Evolutionary conservation across 2,113 vertebrate genomes (phyloP), one percentile per base, ranked within the genome.

Genomic region (Barbus barbus): DNA sequence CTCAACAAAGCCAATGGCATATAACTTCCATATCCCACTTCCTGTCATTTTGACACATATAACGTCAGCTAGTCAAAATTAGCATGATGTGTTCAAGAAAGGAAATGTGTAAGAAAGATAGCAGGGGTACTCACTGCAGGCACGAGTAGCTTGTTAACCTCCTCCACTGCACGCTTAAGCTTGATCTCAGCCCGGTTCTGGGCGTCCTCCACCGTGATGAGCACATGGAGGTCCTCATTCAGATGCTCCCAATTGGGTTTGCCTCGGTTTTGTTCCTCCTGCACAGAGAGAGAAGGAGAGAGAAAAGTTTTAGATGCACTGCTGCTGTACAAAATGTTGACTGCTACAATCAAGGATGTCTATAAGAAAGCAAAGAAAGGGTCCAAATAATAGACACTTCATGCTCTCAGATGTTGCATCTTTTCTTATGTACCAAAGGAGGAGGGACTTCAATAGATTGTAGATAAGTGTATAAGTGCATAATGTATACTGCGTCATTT

Each of bases 221-320:
- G 92, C 74, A 97, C 96, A 48, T 97, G 96, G 86, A 97, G 93
- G 86, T 97, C 96, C 94, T 97, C 96, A 85, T 97, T 97, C 86
- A 97, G 95, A 87, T 97, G 96, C 83, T 97, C 96, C 96, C 96
- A 97, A 83, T 97, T 97, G 81, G 96, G 96, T 83, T 97, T 97
- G 86, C 96, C 96, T 91, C 96, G 90, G 84, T 97, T 97, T 91
- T 96, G 96, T 82, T 97, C 96, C 90, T 97, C 96, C 96, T 97
- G 65, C 26, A 75, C 61, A 7, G 36, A 82, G 48, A 86, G 24
- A 63, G 8, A 33, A 2, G 31, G 26, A 78, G 16, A 71, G 18
- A 53, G 9, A 60, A n/a, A 77, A 7, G 14, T 24, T 74, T 73
- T 44, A 72, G 9, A 79, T n/a, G 31, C 31, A 69, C 4, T 69